Evolutionary conservation across 2,113 vertebrate species (phyloP).

Genomic region (Numida meleagris): DNA sequence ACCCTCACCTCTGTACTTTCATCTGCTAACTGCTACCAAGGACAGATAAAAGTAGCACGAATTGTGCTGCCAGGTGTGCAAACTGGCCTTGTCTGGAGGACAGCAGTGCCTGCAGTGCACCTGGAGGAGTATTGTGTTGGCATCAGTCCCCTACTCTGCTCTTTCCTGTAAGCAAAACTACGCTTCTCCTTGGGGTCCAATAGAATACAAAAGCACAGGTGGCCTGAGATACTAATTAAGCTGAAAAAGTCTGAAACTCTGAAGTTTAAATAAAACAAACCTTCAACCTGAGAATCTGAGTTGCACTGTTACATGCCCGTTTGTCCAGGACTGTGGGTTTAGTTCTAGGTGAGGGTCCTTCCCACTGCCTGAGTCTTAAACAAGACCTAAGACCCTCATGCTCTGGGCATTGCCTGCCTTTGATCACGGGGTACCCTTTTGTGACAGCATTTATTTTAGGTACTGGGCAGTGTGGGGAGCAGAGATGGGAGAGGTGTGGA

Average conservation of each 20-base stretch:
- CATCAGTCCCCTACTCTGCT: background rate
- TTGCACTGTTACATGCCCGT: rapidly evolving
- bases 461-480: background rate
- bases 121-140: rapidly evolving
- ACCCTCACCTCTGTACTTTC: rapidly evolving
- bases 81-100: background rate
- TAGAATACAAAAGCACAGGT: background rate
- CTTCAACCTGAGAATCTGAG: background rate
- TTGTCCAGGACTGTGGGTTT: background rate
- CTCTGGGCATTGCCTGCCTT: background rate
- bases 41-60: background rate
- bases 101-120: rapidly evolving
- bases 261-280: background rate
- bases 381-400: rapidly evolving
- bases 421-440: background rate
- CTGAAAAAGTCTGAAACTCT: background rate
- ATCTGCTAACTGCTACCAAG: background rate
- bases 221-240: background rate
- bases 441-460: background rate
- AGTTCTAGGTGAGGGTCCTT: background rate
- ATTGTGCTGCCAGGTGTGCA: background rate
- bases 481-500: background rate
- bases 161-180: background rate
- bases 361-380: background rate
- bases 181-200: background rate